Evolutionary conservation across 92 coral and sea anemone species (phyloP), one percentile per base, ranked within the genome.

Genomic region (Porites lobata): DNA sequence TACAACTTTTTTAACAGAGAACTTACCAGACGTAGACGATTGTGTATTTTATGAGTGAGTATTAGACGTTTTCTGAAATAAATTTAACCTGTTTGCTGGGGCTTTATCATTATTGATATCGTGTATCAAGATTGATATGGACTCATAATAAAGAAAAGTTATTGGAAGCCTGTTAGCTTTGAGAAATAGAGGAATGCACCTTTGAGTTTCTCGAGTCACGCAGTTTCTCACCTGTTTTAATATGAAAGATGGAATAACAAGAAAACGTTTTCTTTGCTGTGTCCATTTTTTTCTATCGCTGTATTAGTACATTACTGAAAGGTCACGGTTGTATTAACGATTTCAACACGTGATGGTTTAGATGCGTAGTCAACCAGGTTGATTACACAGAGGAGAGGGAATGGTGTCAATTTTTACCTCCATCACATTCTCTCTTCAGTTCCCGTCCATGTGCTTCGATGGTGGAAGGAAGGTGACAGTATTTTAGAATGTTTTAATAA

Each of bases 201-300:
- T 53, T 70, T 70, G 85, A 80, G 75, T 66, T 80, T 80, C 85
- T 80, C 67, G 75, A 64, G 76, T 66, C 75, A 65, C 32, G 67
- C 85, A 80, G 65, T 80, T 80, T 80, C 77, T 85, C 89, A 85
- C 77, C 77, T 50, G 84, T 85, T 69, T 50, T 29, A 69, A 14
- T 73, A 76, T 85, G 89, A 85, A 85, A 76, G 67, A 76, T 85
- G 89, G 84, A 76, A 85, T 65, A 77, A 86, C 56, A 77, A 76
- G 77, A 77, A 86, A 86, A 80, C 54, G 65, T 77, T 86, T 86
- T 77, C 78, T 86, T 20, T 75, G 89, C 54, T 51, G 83, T 85
- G 76, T 85, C 89, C 89, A 85, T 85, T 85, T 85, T 69, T 76
- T 84, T 63, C 70, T 76, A 76, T 85, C 32, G 81, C 89, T 85